Base-by-base conservation (phyloP, 2,797 vertebrate genomes). In the Leucoraja ocellata region DNA sequence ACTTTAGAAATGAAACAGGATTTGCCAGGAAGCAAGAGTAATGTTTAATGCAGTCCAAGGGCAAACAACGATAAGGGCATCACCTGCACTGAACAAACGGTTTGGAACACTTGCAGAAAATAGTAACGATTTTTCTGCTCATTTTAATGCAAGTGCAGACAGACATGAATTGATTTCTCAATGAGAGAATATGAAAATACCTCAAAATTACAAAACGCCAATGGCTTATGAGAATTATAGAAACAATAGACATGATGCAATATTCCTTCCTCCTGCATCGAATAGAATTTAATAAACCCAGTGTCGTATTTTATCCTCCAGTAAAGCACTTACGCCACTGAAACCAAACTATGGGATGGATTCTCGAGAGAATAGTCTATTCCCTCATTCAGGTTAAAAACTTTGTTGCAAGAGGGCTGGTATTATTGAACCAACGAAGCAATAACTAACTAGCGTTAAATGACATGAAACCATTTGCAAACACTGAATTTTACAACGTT, bases 111-210 rank as follows among this genome's bases (percentile, higher is more conserved):
- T n/a, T 84, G 81, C 9, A 63, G 79, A 61, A 84, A 84, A 11
- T 84, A 61, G 25, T 84, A 61, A 61, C 1, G 81, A 58, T 84
- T 68, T 68, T 65, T 65, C 63, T 65, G 14, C 14, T 32, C 5
- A 4, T 74, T 65, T 88, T 88, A 88, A 68, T 88, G 16, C 65
- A 36, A 21, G 16, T 68, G 4, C 83, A 14, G 28, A 68, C 63
- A 68, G 84, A 18, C 61, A 58, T 83, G 65, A 88, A 21, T 88
- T 88, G n/a, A 23, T 68, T 88, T 88, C n/a, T 68, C 63, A 68
- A 61, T 36, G 18, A 36, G 32, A 88, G 61, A 65, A 36, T 1
- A 21, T 68, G 36, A 68, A 68, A 21, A 32, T 68, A 9, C n/a
- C 21, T 2, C 10, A 14, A 68, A 54, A 88, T 14, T 36, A 16